Conservation (phyloP, 2,113 vertebrate genomes). For the Bujurquina vittata region DNA sequence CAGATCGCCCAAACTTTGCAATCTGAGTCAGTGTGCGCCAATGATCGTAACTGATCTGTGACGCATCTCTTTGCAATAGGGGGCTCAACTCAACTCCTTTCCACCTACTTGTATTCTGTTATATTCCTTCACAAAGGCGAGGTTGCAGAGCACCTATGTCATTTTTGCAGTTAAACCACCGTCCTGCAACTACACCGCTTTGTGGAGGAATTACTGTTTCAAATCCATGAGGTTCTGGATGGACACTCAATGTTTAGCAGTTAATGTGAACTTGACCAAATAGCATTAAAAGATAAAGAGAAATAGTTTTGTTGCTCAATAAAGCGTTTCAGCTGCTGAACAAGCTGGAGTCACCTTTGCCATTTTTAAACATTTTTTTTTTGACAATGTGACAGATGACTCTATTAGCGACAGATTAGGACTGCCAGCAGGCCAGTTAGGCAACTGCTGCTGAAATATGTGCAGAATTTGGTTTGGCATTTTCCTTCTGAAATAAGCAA, state of each 20-base stretch:
- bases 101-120: not conserved
- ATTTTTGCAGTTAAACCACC: not conserved
- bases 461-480: not conserved
- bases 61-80: too few species aligned
- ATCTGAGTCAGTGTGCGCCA: not conserved
- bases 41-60: not conserved
- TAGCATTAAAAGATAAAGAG: not conserved
- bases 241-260: not conserved
- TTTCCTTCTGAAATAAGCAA: not conserved
- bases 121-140: accelerated
- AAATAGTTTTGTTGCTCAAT: not conserved
- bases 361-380: not conserved
- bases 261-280: not conserved
- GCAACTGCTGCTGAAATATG: not conserved
- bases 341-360: not conserved
- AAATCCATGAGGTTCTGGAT: not conserved
- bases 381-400: not conserved
- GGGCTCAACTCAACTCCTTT: not conserved
- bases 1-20: not conserved
- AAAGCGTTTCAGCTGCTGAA: not conserved
- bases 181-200: not conserved
- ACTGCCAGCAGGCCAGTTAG: not conserved
- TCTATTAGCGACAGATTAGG: accelerated
- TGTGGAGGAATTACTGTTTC: not conserved
- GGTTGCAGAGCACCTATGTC: not conserved